A percentile compares a stretch with the other conserved stretches of the same genome.
phyloP scores from a whole-genome alignment of 2,797 vertebrate genomes.

The Glyptemys insculpta region DNA sequence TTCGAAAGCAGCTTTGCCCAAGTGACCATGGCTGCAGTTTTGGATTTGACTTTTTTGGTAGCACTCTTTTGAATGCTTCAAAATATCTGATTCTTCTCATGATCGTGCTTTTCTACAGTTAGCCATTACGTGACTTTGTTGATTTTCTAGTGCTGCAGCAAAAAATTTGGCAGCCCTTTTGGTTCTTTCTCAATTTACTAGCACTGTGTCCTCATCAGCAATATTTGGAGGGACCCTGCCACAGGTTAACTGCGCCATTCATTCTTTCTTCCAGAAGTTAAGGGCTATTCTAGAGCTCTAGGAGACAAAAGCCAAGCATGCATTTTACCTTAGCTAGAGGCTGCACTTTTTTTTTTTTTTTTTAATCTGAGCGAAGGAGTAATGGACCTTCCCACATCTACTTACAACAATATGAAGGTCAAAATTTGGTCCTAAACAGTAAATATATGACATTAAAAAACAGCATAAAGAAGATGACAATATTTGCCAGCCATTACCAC shows the following conservation, averaged over 20 bases:
- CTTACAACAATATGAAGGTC: not conserved
- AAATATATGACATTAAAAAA: not conserved
- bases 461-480: not conserved
- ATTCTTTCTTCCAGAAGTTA: not conserved
- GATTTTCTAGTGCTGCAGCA: slow-evolving; percentile 3
- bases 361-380: not conserved
- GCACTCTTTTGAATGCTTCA: not conserved
- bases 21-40: not conserved
- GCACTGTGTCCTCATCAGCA: slow-evolving; percentile 11
- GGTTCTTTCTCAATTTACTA: slow-evolving; percentile 24
- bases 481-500: not conserved
- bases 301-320: slow-evolving; percentile 29
- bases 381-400: not conserved
- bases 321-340: not conserved
- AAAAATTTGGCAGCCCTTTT: slow-evolving; percentile 11
- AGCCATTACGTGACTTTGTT: not conserved
- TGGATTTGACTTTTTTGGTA: not conserved
- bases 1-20: slow-evolving; percentile 34
- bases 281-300: not conserved
- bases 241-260: not conserved
- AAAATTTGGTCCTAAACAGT: not conserved
- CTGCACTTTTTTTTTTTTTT: not conserved
- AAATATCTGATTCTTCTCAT: slow-evolving; percentile 29
- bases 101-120: not conserved
- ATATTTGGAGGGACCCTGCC: not conserved